Percentiles rank a stretch among this genome's conserved stretches.
phyloP scores from a whole-genome alignment of 2,113 vertebrate species.

The Campylorhamphus procurvoides region DNA sequence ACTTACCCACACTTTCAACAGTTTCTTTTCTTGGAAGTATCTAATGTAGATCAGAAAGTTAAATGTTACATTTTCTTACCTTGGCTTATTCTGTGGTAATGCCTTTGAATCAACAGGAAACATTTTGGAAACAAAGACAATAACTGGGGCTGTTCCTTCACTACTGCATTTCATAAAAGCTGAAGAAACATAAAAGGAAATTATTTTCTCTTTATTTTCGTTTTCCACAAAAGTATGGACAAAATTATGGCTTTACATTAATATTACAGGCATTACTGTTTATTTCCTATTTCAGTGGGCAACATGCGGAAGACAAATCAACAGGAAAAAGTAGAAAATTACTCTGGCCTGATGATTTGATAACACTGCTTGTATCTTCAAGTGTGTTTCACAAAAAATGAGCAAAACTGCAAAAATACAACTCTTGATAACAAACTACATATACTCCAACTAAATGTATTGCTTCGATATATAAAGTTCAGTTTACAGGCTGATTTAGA shows the following conservation, averaged over 20 bases:
- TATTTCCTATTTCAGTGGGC: neutral
- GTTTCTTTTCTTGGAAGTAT: neutral
- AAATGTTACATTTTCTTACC: conserved; percentile 74
- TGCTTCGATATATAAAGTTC: neutral
- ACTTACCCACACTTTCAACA: neutral
- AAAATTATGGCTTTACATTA: neutral
- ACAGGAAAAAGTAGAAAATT: neutral
- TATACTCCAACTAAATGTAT: neutral
- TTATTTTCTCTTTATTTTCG: neutral
- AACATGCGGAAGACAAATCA: neutral
- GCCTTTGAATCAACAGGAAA: conserved; percentile 88
- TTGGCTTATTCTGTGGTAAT: conserved; percentile 89
- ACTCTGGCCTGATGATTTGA: neutral
- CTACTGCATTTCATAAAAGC: conserved; percentile 91
- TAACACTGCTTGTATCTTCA: neutral
- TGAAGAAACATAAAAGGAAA: conserved; percentile 64
- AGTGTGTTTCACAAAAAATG: neutral
- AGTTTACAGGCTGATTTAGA: neutral
- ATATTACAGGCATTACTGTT: neutral
- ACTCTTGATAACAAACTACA: neutral
- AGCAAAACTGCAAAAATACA: neutral
- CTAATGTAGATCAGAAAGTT: neutral
- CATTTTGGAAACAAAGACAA: conserved; percentile 98
- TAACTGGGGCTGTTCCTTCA: conserved; percentile 82
- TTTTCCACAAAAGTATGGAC: neutral